Evolutionary conservation across 1,140 invertebrate species (phyloP).

Genomic region (Meloidogyne floridensis): DNA sequence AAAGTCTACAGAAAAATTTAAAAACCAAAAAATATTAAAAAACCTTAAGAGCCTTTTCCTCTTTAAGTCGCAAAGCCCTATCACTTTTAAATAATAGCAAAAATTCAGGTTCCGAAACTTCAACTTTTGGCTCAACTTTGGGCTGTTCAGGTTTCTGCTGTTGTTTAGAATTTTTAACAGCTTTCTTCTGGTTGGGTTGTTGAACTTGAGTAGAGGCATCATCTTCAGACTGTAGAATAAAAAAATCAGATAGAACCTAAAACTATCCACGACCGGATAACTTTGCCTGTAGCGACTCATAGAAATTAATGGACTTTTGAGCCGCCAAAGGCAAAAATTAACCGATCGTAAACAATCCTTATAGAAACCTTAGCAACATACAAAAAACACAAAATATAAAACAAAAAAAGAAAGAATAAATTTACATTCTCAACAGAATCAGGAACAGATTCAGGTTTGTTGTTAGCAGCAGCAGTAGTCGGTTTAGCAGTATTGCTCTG

Average conservation of each 20-base stretch:
- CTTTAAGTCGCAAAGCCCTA: constrained; percentile 33
- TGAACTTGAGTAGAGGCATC: constrained; percentile 11
- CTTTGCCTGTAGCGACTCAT: too few relatives aligned
- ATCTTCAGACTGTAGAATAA: neutral
- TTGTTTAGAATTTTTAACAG: neutral
- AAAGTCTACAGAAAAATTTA: constrained; percentile 68
- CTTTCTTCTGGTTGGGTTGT: neutral
- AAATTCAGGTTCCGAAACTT: constrained; percentile 3
- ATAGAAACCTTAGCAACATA: neutral
- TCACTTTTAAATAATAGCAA: constrained; percentile 29
- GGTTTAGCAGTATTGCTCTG: neutral
- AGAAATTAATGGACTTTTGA: too few relatives aligned
- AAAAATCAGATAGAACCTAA: neutral
- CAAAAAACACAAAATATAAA: neutral
- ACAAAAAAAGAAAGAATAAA: neutral
- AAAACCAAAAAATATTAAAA: neutral
- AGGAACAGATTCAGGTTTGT: neutral
- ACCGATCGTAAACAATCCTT: too few relatives aligned
- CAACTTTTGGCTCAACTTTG: neutral
- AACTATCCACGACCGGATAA: too few relatives aligned
- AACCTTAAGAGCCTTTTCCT: constrained; percentile 43
- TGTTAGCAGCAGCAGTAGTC: neutral
- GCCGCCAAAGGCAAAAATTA: too few relatives aligned
- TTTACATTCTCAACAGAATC: neutral
- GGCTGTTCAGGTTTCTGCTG: neutral